These are phyloP conservation scores for Scaptomyza cyrtandrae DNA, from an alignment of 2,888 invertebrate genomes.

Conservation along the genomic window DNA sequence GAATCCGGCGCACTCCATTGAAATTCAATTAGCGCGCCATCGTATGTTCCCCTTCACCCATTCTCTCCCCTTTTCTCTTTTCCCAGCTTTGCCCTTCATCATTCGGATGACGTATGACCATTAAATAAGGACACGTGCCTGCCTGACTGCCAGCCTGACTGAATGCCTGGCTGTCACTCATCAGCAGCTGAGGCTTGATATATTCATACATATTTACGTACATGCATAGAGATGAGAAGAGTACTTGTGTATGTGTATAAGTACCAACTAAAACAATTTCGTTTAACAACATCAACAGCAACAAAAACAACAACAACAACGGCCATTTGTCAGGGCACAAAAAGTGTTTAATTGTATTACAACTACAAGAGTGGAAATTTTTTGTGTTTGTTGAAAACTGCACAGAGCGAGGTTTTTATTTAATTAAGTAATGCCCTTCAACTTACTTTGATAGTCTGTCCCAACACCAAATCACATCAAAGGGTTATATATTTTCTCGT, in stretches of 20 bases:
- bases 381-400: constrained; percentile 17
- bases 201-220: constrained; percentile 13
- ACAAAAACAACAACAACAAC: constrained; percentile 18
- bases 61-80: background rate
- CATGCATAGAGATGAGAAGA: no score
- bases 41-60: background rate
- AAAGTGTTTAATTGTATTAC: constrained; percentile 68
- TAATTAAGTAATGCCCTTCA: constrained; percentile 37
- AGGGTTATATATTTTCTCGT: background rate
- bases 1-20: constrained; percentile 61
- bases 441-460: no score
- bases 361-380: constrained; percentile 39
- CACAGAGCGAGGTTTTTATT: constrained; percentile 43
- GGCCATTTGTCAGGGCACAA: constrained; percentile 58
- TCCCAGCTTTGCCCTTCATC: constrained; percentile 22
- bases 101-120: constrained; percentile 56
- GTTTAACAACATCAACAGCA: constrained; percentile 40
- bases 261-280: constrained; percentile 58
- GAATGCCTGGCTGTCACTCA: constrained; percentile 11
- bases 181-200: constrained; percentile 11
- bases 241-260: constrained; percentile 13
- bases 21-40: constrained; percentile 71
- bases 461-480: background rate
- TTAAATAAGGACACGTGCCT: constrained; percentile 64
- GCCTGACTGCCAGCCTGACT: constrained; percentile 2